Conservation (phyloP, 2,113 vertebrate genomes). For the Myxocyprinus asiaticus region DNA sequence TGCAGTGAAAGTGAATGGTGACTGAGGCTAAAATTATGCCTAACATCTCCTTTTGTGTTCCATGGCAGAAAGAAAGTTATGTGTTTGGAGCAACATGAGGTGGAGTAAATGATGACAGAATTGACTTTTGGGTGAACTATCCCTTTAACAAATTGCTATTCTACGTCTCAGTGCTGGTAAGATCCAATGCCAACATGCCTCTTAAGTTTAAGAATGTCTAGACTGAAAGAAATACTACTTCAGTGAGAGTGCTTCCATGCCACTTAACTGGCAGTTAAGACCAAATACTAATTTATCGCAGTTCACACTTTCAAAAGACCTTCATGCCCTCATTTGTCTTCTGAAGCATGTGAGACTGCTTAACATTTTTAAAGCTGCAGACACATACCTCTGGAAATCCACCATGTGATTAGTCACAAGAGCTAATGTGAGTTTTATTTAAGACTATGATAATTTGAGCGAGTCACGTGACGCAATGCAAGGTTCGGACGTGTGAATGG, state of each 20-base stretch:
- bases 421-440: too few species aligned
- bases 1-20: too few species aligned
- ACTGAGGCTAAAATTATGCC: too few species aligned
- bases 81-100: too few species aligned
- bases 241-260: slow-evolving; percentile 40
- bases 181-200: background rate
- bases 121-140: too few species aligned
- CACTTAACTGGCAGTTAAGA: slow-evolving; percentile 20
- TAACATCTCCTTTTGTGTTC: too few species aligned
- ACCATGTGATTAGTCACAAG: slow-evolving; percentile 56
- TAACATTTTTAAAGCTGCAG: slow-evolving; percentile 55
- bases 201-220: background rate
- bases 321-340: slow-evolving; percentile 49
- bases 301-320: slow-evolving; percentile 47
- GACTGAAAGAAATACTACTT: background rate
- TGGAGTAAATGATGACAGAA: too few species aligned
- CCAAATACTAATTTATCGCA: slow-evolving; percentile 41
- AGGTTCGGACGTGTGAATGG: too few species aligned
- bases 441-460: too few species aligned
- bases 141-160: too few species aligned
- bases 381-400: slow-evolving; percentile 44
- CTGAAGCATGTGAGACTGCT: slow-evolving; percentile 62
- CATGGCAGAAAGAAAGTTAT: too few species aligned
- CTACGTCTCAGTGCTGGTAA: background rate
- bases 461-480: too few species aligned